A percentile compares a stretch with the other conserved stretches of the same genome.
Evolutionary conservation across 2,888 invertebrate genomes (phyloP).

Genomic region (Nebria salina): DNA sequence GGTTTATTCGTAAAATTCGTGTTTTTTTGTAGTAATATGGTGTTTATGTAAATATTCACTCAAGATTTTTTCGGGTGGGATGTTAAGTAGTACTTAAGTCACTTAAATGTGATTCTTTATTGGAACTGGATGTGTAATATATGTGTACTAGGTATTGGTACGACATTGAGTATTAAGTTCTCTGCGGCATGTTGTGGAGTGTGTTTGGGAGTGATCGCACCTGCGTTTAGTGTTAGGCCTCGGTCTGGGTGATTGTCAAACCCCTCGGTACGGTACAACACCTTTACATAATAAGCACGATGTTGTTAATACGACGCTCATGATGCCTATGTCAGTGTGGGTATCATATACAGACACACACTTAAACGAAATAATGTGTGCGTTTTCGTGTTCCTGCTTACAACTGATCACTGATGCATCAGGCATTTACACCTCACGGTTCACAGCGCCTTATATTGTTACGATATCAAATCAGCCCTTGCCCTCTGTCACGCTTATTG

Average conservation of each 20-base stretch:
- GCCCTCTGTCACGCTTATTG: background rate
- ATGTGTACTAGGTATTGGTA: background rate
- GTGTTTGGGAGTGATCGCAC: constrained; percentile 15
- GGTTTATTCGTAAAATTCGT: too few species aligned
- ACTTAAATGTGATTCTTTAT: background rate
- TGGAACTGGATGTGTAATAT: background rate
- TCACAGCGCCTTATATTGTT: background rate
- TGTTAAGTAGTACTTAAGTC: too few species aligned
- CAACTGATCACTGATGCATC: constrained; percentile 2
- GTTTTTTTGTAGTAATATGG: too few species aligned
- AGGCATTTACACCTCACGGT: constrained; percentile 9
- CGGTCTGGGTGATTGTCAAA: constrained; percentile 48
- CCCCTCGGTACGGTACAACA: constrained; percentile 51
- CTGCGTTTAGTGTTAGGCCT: constrained; percentile 6
- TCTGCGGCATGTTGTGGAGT: background rate
- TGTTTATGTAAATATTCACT: too few species aligned
- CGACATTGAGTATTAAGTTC: background rate
- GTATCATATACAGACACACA: background rate
- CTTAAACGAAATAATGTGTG: constrained; percentile 10
- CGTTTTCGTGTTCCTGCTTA: constrained; percentile 21
- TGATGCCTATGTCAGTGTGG: background rate
- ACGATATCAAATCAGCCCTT: background rate
- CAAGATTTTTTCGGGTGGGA: too few species aligned
- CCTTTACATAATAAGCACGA: constrained; percentile 52
- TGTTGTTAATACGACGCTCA: background rate